Percentiles rank a stretch among this genome's conserved stretches.
Conservation (phyloP, 2,888 invertebrate genomes). For the Syritta pipiens region DNA sequence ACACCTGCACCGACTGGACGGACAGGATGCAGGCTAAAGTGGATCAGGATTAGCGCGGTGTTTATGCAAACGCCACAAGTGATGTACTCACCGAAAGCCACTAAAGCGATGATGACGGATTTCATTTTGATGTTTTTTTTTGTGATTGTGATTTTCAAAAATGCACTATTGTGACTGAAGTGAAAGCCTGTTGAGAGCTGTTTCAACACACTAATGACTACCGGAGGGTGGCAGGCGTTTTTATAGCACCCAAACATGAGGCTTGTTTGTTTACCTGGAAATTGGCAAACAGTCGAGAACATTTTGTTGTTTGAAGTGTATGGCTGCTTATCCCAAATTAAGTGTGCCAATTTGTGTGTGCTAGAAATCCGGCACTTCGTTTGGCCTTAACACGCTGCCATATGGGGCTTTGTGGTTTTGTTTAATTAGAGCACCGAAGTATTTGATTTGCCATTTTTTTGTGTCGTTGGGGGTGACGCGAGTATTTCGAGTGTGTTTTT, state of each 20-base stretch:
- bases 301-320: not conserved
- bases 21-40: not conserved
- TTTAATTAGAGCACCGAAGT: not conserved
- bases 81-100: slow-evolving; percentile 7
- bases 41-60: not conserved
- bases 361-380: not conserved
- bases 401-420: not conserved
- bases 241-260: not conserved
- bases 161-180: not conserved
- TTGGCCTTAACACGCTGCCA: not conserved
- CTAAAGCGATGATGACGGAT: not conserved
- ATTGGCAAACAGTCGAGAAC: not conserved
- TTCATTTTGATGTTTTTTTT: slow-evolving; percentile 10
- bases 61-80: not conserved
- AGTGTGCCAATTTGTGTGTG: not conserved
- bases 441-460: not conserved
- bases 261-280: slow-evolving; percentile 1
- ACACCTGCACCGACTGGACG: not conserved
- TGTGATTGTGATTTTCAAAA: not conserved
- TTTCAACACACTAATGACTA: not conserved
- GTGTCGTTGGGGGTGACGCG: too few relatives aligned
- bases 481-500: too few relatives aligned
- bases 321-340: not conserved
- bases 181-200: not conserved
- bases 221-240: not conserved